A percentile compares a stretch with the other conserved stretches of the same genome.
Conservation (phyloP, 2,797 vertebrate genomes). For the Cercopithecus hamlyni region DNA sequence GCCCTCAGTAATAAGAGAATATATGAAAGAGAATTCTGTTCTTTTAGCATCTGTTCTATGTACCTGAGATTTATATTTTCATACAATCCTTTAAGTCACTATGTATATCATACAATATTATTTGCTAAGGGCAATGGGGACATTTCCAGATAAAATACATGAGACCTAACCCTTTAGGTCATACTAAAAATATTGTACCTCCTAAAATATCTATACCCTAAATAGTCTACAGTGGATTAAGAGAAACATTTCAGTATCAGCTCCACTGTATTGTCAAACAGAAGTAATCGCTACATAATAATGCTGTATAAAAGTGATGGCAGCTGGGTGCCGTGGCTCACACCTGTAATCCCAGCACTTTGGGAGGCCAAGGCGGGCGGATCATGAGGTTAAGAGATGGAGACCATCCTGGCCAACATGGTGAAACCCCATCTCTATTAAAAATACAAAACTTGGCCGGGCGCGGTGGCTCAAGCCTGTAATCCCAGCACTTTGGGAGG, state of each 20-base stretch:
- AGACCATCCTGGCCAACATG: background rate
- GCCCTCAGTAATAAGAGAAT: background rate
- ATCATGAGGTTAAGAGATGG: background rate
- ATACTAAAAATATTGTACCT: background rate
- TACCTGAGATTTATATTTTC: background rate
- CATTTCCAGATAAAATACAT: background rate
- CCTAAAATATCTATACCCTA: background rate
- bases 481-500: too few species aligned
- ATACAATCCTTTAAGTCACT: background rate
- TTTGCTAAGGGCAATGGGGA: background rate
- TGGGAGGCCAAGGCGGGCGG: fast-evolving
- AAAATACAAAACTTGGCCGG: too few species aligned
- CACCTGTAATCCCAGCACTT: background rate
- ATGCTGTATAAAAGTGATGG: background rate
- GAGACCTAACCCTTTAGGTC: background rate
- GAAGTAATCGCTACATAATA: background rate
- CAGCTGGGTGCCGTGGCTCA: background rate
- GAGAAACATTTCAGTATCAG: background rate
- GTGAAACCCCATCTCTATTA: too few species aligned
- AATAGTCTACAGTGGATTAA: background rate
- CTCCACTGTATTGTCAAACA: background rate
- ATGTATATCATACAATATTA: background rate
- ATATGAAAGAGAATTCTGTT: background rate
- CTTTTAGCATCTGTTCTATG: background rate
- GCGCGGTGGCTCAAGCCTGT: too few species aligned